Evolutionary conservation across 2,113 vertebrate species (phyloP), one percentile per base, ranked within the genome.

Genomic region (Hepsetus odoe): DNA sequence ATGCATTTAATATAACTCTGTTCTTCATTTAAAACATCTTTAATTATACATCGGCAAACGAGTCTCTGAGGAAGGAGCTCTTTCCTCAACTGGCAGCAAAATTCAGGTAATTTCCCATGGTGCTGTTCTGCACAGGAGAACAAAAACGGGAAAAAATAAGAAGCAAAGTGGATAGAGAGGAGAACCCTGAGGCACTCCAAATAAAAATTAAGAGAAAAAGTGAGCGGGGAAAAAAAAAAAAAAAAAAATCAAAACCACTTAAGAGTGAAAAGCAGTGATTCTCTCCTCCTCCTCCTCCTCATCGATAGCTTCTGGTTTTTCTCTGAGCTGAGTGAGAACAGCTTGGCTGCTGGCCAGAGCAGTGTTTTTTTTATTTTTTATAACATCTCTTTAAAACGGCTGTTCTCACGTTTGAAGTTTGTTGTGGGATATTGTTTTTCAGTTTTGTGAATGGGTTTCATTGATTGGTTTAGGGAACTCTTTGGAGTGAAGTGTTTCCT

Each of bases 401-500:
- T 65, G 73, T 72, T 22, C 68, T 84, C n/a, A n/a, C n/a, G n/a
- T 77, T 70, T 85, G 51, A 71, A 62, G 40, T 72, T 61, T 59
- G 51, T 24, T n/a, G 56, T 65, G 33, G 64, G 35, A 61, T 56
- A 16, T 87, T 85, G 79, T 73, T 85, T 81, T 76, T 84, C 84
- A 85, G 74, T 86, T 89, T 87, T 87, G 90, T 86, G 78, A 83
- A 88, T 61, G 75, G 81, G 91, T 91, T 90, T 91, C 90, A 87
- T 89, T 87, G 93, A 93, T 85, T 88, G 85, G 91, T 92, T 86
- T 91, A 95, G 92, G 93, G 95, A 94, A 92, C 94, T 98, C 96
- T 98, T 98, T 97, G 95, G 97, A 97, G 95, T 93, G 93, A 95
- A 94, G 91, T 95, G 94, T 95, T 97, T 80, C 94, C 94, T 92